These are phyloP conservation scores for Orientallactaga bullata DNA, from an alignment of 2,113 vertebrate genomes.

Conservation along the genomic window DNA sequence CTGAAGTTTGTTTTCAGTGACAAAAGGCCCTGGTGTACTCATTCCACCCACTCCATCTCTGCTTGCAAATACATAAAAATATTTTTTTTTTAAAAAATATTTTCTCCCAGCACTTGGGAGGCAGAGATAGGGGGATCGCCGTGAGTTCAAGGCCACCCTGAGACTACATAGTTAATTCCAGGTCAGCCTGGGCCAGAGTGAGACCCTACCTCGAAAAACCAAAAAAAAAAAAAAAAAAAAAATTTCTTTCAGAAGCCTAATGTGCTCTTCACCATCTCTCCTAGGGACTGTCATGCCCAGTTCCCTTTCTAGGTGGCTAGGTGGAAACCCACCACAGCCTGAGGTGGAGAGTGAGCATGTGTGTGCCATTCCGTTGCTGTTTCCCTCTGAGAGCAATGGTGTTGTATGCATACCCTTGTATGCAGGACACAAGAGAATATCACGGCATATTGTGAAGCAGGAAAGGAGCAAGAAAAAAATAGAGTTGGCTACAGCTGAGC, in stretches of 20 bases:
- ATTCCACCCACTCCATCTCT: too few species aligned
- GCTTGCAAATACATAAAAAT: too few species aligned
- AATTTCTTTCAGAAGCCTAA: background rate
- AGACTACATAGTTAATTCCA: too few species aligned
- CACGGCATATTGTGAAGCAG: background rate
- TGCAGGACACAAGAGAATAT: background rate
- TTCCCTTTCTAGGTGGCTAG: background rate
- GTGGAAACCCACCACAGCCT: background rate
- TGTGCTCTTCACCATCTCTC: background rate
- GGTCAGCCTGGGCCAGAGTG: too few species aligned
- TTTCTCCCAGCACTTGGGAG: too few species aligned
- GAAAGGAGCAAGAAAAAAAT: slow-evolving; percentile 19
- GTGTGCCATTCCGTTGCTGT: background rate
- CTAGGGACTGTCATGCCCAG: background rate
- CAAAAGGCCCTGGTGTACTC: too few species aligned
- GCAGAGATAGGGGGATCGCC: too few species aligned
- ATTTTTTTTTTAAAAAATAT: too few species aligned
- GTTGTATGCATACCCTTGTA: background rate
- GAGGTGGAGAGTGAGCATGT: fast-evolving
- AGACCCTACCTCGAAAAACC: too few species aligned
- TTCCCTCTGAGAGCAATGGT: background rate
- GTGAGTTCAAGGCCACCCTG: too few species aligned
- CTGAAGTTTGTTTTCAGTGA: too few species aligned
- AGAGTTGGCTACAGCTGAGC: background rate
- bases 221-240: too few species aligned